A percentile compares a stretch with the other conserved stretches of the same genome.
Conservation (phyloP, 2,888 invertebrate genomes). For the Leptopilina drosophilae region DNA sequence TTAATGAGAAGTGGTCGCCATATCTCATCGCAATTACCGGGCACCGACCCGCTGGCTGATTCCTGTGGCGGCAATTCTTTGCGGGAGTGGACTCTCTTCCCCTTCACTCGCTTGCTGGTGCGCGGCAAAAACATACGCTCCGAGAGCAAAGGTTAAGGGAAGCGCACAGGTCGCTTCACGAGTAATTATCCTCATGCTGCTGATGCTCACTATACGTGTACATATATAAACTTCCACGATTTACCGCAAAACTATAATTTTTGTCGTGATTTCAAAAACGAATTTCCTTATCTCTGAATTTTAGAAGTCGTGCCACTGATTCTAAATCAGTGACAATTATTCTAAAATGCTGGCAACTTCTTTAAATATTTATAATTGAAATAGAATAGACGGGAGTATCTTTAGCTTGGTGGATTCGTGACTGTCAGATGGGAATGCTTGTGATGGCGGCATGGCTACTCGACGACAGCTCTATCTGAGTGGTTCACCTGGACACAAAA, state of each 20-base stretch:
- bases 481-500: slow-evolving; percentile 64
- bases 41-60: slow-evolving; percentile 58
- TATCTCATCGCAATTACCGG: slow-evolving; percentile 74
- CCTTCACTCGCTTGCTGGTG: slow-evolving; percentile 26
- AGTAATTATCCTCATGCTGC: slow-evolving; percentile 51
- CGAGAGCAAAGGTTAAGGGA: slow-evolving; percentile 70
- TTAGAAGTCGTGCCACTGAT: no score
- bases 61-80: slow-evolving; percentile 30
- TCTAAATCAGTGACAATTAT: no score
- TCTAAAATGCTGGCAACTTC: no score
- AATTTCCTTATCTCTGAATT: no score
- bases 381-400: no score
- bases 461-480: slow-evolving; percentile 71
- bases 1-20: slow-evolving; percentile 75
- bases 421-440: slow-evolving; percentile 71
- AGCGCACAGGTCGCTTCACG: slow-evolving; percentile 56
- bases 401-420: slow-evolving; percentile 44
- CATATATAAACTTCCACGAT: slow-evolving; percentile 29
- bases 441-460: slow-evolving; percentile 70
- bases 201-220: background rate
- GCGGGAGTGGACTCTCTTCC: slow-evolving; percentile 24
- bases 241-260: no score
- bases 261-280: no score
- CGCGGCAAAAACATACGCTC: slow-evolving; percentile 63
- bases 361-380: no score